Conservation (phyloP, 2,797 vertebrate species). For the Ceryle rudis region DNA sequence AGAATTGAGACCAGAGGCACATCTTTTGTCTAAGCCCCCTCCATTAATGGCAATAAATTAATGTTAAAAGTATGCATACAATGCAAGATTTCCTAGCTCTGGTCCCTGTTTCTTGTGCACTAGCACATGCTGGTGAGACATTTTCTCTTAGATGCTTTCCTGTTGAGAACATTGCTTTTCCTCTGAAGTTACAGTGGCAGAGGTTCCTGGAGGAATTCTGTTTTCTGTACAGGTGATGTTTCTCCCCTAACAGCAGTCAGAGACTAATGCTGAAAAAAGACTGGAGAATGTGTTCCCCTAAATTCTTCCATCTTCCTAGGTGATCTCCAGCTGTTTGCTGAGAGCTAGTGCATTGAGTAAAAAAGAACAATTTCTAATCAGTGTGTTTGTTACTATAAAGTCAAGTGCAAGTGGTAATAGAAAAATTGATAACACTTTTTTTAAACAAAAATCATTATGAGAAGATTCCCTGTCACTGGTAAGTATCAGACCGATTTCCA, state of each 20-base stretch:
- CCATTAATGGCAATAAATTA: not conserved
- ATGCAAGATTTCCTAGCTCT: not conserved
- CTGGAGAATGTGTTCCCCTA: not conserved
- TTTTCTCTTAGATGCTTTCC: not conserved
- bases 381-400: not conserved
- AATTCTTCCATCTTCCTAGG: not conserved
- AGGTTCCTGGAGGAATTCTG: not conserved
- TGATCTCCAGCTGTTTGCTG: not conserved
- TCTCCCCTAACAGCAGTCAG: not conserved
- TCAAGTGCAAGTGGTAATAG: not conserved
- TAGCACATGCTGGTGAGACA: not conserved
- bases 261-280: not conserved
- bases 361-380: not conserved
- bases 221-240: constrained; percentile 18
- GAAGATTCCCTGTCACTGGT: not conserved
- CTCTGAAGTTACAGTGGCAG: not conserved
- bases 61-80: not conserved
- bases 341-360: not conserved
- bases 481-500: not conserved
- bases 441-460: not conserved
- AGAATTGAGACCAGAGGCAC: not conserved
- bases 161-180: not conserved
- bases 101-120: not conserved
- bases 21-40: not conserved
- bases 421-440: not conserved